Evolutionary conservation across 2,888 invertebrate genomes (phyloP).

Genomic region (Ophraella communa): DNA sequence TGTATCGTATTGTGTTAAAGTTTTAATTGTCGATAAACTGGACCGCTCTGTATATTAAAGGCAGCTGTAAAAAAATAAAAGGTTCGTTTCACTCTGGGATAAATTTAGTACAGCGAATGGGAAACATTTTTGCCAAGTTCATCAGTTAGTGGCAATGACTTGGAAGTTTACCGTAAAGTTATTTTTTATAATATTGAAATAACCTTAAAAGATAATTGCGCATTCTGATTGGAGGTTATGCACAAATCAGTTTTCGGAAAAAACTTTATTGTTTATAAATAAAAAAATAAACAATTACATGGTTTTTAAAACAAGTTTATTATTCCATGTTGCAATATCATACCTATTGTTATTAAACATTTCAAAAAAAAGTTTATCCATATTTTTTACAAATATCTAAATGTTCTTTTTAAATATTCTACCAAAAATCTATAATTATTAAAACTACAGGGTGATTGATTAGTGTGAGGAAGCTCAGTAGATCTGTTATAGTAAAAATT

Average conservation of each 20-base stretch:
- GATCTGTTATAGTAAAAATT: too few species aligned
- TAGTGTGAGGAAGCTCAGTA: too few species aligned
- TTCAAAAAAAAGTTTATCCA: too few species aligned
- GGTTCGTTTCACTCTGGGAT: neutral
- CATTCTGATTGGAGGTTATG: neutral
- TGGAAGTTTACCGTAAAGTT: neutral
- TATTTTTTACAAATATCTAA: too few species aligned
- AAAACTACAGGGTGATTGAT: too few species aligned
- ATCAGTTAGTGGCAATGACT: neutral
- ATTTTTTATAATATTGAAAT: neutral
- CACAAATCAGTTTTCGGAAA: neutral
- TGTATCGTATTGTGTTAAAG: too few species aligned
- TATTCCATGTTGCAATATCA: neutral
- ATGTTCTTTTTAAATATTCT: too few species aligned
- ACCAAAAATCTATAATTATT: too few species aligned
- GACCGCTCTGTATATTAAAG: neutral
- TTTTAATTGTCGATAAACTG: too few species aligned
- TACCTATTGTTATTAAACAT: too few species aligned
- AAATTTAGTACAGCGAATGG: neutral
- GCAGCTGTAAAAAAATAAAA: neutral
- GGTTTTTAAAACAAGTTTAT: neutral
- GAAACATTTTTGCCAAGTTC: neutral
- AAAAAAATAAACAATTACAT: neutral
- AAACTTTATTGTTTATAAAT: neutral
- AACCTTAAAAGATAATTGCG: neutral